Evolutionary conservation across 2,888 invertebrate genomes (phyloP).

Genomic region (Crioceris asparagi): DNA sequence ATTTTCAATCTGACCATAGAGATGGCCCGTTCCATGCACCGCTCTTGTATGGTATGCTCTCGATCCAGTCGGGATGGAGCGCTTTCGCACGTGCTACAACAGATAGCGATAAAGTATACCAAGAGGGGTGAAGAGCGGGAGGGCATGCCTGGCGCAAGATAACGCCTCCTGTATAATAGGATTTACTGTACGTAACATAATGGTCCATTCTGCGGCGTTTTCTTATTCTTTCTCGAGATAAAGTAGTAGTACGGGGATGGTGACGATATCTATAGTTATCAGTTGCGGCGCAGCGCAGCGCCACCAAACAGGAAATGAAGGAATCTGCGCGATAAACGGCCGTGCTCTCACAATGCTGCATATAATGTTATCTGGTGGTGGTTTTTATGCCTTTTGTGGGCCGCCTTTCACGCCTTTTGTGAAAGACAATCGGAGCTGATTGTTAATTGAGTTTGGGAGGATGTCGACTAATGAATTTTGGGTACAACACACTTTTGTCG

Average conservation of each 20-base stretch:
- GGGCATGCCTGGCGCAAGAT: constrained; percentile 35
- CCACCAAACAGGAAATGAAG: constrained; percentile 40
- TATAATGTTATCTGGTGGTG: constrained; percentile 36
- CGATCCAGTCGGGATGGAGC: neutral
- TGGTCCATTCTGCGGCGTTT: constrained; percentile 42
- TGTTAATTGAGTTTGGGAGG: too few relatives aligned
- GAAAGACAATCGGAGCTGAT: constrained; percentile 35
- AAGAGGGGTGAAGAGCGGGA: neutral
- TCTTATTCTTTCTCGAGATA: constrained; percentile 42
- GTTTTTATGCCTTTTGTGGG: constrained; percentile 35
- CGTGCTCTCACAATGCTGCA: neutral
- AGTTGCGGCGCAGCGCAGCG: constrained; percentile 37
- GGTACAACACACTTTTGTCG: too few relatives aligned
- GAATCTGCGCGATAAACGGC: constrained; percentile 37
- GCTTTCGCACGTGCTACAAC: constrained; percentile 34
- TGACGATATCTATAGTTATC: constrained; percentile 40
- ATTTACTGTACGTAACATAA: constrained; percentile 43
- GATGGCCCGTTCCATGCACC: too few relatives aligned
- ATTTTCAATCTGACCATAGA: too few relatives aligned
- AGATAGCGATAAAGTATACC: constrained; percentile 37
- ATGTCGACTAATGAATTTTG: too few relatives aligned
- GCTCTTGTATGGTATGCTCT: too few relatives aligned
- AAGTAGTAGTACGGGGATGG: constrained; percentile 38
- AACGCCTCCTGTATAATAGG: constrained; percentile 41
- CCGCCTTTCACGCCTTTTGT: constrained; percentile 29